Evolutionary conservation across 2,113 vertebrate species (phyloP).

Genomic region (Hipposideros armiger): DNA sequence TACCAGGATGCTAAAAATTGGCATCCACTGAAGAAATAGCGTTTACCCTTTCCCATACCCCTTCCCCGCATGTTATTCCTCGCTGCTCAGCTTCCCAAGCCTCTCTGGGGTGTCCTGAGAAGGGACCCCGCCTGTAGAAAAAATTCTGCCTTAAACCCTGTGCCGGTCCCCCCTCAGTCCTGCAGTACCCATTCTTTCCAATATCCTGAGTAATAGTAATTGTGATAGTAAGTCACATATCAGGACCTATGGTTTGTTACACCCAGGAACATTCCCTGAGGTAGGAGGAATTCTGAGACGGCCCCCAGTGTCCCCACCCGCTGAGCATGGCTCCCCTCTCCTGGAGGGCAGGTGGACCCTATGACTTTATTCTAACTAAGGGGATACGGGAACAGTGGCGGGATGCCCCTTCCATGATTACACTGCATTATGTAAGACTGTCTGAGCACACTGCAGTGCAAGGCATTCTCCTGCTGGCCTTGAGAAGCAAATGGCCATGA

Average conservation of each 20-base stretch:
- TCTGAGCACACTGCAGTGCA: neutral
- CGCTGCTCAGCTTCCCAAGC: neutral
- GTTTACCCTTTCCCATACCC: neutral
- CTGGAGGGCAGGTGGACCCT: neutral
- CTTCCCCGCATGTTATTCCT: neutral
- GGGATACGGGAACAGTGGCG: neutral
- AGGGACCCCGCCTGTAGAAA: neutral
- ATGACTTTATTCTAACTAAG: neutral
- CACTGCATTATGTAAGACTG: neutral
- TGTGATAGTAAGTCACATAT: neutral
- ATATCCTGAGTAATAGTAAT: neutral
- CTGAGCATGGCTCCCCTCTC: neutral
- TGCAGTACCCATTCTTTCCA: neutral
- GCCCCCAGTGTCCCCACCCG: neutral
- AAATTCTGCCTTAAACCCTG: neutral
- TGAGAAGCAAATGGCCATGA: neutral
- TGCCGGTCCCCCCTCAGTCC: neutral
- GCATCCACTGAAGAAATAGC: neutral
- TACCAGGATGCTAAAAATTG: neutral
- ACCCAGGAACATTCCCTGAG: neutral
- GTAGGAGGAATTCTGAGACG: neutral
- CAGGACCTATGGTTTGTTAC: neutral
- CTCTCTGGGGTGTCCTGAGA: neutral
- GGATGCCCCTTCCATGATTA: neutral
- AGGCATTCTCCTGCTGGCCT: neutral